Conservation (phyloP, 2,113 vertebrate genomes). For the Calcarius ornatus region DNA sequence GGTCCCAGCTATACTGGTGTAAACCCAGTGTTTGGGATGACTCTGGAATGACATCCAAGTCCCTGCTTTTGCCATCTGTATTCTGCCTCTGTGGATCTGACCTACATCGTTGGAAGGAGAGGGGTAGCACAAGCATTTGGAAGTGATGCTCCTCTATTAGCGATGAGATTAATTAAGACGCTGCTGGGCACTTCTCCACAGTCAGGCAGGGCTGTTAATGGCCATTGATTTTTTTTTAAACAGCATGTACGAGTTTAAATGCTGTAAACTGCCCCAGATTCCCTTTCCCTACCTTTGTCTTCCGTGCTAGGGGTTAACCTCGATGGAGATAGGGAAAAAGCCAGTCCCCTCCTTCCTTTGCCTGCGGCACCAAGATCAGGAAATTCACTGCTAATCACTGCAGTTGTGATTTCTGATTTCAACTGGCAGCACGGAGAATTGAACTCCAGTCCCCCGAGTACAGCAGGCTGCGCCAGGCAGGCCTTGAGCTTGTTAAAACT, state of each 20-base stretch:
- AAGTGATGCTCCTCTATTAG: conserved; percentile 35
- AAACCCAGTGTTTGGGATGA: not conserved
- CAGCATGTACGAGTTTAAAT: conserved; percentile 13
- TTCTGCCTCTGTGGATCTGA: not conserved
- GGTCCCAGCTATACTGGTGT: not conserved
- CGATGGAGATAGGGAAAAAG: not conserved
- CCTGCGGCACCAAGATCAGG: conserved; percentile 71
- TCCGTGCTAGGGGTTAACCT: conserved; percentile 63
- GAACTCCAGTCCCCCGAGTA: conserved; percentile 74
- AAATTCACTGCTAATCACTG: conserved; percentile 82
- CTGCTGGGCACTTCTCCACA: conserved; percentile 18
- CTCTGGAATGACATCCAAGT: not conserved
- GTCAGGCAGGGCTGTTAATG: not conserved
- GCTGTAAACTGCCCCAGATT: not conserved
- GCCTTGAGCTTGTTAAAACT: conserved; percentile 78
- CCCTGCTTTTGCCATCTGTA: not conserved
- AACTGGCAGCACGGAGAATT: conserved; percentile 81
- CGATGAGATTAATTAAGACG: conserved; percentile 34
- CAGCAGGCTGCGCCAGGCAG: conserved; percentile 67
- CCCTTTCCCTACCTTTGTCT: not conserved
- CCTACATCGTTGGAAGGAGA: not conserved
- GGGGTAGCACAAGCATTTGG: not conserved
- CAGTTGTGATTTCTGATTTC: conserved; percentile 84
- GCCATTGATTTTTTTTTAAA: conserved; percentile 18
- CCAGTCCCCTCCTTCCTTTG: conserved; percentile 45